Conservation (phyloP, 2,888 invertebrate genomes). For the Drosophila aldrichi region DNA sequence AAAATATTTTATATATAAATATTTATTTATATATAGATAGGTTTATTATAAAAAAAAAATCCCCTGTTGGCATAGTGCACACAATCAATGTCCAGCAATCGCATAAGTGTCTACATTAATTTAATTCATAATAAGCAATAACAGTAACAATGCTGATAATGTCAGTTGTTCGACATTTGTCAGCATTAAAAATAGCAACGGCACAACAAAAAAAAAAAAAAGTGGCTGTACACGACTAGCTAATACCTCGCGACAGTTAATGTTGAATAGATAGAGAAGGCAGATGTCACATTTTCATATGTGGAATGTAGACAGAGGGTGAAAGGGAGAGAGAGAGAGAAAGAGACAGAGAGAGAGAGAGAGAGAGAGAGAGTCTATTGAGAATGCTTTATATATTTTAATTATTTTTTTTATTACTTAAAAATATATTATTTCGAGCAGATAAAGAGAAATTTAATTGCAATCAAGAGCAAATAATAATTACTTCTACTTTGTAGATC, state of each 20-base stretch:
- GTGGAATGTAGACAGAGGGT: too few relatives aligned
- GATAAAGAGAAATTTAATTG: too few relatives aligned
- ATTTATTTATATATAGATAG: not conserved
- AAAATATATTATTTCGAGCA: too few relatives aligned
- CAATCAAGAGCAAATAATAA: too few relatives aligned
- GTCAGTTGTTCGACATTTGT: slow-evolving; percentile 57
- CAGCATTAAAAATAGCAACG: slow-evolving; percentile 43
- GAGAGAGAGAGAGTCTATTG: too few relatives aligned
- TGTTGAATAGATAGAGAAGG: too few relatives aligned
- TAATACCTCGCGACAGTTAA: not conserved
- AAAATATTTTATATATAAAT: not conserved
- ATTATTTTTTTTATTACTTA: too few relatives aligned
- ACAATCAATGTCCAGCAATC: slow-evolving; percentile 47
- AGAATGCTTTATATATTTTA: too few relatives aligned
- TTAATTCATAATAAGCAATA: slow-evolving; percentile 58
- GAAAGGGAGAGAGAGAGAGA: too few relatives aligned
- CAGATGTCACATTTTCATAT: too few relatives aligned
- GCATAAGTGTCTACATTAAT: slow-evolving; percentile 48
- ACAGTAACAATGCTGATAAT: slow-evolving; percentile 55
- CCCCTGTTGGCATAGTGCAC: slow-evolving; percentile 2
- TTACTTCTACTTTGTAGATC: too few relatives aligned
- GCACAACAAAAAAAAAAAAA: not conserved
- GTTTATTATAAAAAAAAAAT: not conserved
- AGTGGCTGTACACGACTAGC: not conserved
- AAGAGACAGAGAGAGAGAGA: not conserved